Base-by-base conservation (phyloP, 2,888 invertebrate species). In the Volucella inanis region DNA sequence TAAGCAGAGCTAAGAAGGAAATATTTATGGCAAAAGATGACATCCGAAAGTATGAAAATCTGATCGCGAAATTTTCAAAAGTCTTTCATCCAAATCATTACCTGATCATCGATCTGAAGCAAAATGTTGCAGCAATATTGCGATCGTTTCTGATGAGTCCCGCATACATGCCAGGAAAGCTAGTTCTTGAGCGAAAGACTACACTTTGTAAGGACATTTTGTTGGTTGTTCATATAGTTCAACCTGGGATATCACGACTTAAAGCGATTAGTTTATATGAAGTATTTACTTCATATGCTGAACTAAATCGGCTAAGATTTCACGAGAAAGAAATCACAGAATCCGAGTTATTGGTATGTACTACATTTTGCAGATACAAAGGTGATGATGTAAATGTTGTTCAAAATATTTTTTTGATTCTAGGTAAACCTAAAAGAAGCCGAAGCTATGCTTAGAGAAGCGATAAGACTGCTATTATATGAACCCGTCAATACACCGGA, bases 221-320 rank as follows among this genome's bases (percentile, higher is more conserved):
- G 39, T 90, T 93, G 0, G 93, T 96, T 0, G 90, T 96, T 0
- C 94, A 95, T 81, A 93, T 93, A 41, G 90, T 96, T 2, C 95
- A 95, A 82, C 96, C 96, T 1, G 91, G 91, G 0, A 89, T 92
- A 49, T 91, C 91, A 0, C 87, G 92, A 10, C 68, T 91, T 6
- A 91, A 90, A 94, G 96, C 95, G 0, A 94, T 97, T 67, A 94
- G 95, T 10, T 89, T 96, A 49, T 97, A 96, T 88, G 97, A 97
- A 90, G 92, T 96, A 87, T 96, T 96, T 89, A 94, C 94, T 14
- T 94, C 96, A 0, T 92, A 94, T 87, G 93, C 95, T 3, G 93
- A 95, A 88, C 89, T 96, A 31, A 89, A 88, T 31, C 88, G 91
- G 2, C 88, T 91, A 47, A 82, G 88, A 22, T 91, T 88, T 65